Evolutionary conservation across 2,888 invertebrate genomes (phyloP).

Genomic region (Oegoconia quadripuncta): DNA sequence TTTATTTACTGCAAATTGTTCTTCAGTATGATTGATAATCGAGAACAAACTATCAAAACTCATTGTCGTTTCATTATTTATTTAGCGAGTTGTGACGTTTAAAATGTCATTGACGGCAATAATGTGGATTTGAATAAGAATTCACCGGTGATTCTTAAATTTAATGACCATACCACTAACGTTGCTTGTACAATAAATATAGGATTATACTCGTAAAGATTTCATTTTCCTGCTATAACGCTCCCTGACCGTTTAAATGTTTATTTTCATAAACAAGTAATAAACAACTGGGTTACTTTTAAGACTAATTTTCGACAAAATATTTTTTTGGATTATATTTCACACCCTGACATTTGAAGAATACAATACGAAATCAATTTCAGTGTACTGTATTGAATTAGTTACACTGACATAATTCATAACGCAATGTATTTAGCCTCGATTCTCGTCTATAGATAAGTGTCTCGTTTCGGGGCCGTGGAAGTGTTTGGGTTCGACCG

Average conservation of each 20-base stretch:
- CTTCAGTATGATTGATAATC: too few relatives aligned
- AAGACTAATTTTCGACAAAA: slow-evolving; percentile 23
- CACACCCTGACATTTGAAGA: too few relatives aligned
- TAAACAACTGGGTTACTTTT: slow-evolving; percentile 54
- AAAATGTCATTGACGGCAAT: slow-evolving; percentile 8
- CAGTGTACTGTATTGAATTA: slow-evolving; percentile 32
- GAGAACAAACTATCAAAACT: too few relatives aligned
- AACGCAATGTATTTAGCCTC: slow-evolving; percentile 44
- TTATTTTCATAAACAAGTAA: slow-evolving; percentile 55
- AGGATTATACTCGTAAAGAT: slow-evolving; percentile 53
- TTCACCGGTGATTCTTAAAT: slow-evolving; percentile 32
- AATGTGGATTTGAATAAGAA: slow-evolving; percentile 18
- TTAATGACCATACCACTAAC: slow-evolving; percentile 35
- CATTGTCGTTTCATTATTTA: background rate
- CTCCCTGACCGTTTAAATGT: slow-evolving; percentile 47
- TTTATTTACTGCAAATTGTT: too few relatives aligned
- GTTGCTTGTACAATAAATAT: slow-evolving; percentile 48
- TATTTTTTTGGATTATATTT: slow-evolving; percentile 54
- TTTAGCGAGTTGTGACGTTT: background rate
- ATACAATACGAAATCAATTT: slow-evolving; percentile 30
- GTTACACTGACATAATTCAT: slow-evolving; percentile 28
- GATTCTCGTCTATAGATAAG: slow-evolving; percentile 42
- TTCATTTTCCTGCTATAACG: slow-evolving; percentile 38
- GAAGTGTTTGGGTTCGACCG: slow-evolving; percentile 47
- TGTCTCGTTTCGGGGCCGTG: slow-evolving; percentile 52